These are phyloP conservation scores for Sarcophaga carnaria DNA, from an alignment of 2,888 invertebrate species.

Conservation along the genomic window DNA sequence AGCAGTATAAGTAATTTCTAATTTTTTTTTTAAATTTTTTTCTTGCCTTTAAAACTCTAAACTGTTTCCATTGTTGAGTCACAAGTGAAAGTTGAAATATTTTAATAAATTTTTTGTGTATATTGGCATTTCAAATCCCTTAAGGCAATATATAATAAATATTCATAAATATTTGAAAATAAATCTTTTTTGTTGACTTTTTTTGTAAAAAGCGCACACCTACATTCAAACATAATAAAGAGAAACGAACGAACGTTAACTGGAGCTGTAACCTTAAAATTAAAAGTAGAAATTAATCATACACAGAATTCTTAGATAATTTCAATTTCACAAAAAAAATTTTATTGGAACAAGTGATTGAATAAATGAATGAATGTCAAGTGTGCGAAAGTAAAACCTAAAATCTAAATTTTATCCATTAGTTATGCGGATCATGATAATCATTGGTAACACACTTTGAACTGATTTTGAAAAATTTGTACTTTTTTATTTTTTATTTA, in stretches of 20 bases:
- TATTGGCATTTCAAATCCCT: slow-evolving; percentile 33
- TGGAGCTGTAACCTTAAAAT: slow-evolving; percentile 30
- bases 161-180: slow-evolving; percentile 5
- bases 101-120: slow-evolving; percentile 24
- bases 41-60: too few species aligned
- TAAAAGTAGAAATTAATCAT: slow-evolving; percentile 55
- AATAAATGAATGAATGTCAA: too few species aligned
- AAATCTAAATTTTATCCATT: too few species aligned
- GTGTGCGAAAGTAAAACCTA: too few species aligned
- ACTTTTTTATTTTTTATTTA: too few species aligned
- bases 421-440: too few species aligned
- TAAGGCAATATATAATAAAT: slow-evolving; percentile 53
- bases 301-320: slow-evolving; percentile 25
- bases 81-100: slow-evolving; percentile 55
- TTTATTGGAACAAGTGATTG: too few species aligned
- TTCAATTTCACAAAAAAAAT: too few species aligned
- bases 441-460: too few species aligned
- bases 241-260: slow-evolving; percentile 1
- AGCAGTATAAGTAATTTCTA: too few species aligned
- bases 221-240: slow-evolving; percentile 31
- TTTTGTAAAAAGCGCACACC: slow-evolving; percentile 6
- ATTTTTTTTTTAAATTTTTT: too few species aligned
- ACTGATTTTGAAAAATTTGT: too few species aligned
- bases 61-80: background rate
- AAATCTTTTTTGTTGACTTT: background rate